Base-by-base conservation (phyloP, 1,140 invertebrate species). In the Drosophila subpulchrella region DNA sequence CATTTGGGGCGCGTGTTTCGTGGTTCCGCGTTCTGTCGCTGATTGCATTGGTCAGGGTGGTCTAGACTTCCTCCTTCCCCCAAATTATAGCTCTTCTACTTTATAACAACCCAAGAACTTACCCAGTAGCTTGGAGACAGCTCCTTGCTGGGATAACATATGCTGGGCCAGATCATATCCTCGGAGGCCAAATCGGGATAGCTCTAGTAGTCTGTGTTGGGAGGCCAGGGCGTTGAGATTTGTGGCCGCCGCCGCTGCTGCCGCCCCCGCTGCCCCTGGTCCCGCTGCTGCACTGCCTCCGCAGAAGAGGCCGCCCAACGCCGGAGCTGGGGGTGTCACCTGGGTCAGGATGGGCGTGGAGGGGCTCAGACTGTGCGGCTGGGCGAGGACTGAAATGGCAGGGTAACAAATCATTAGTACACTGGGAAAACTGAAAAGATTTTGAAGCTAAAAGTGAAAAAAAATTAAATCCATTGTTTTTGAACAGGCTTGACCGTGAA, bases 121-220 rank as follows among this genome's bases (percentile, higher is more conserved):
- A 96, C 96, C 96, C 74, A 97, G 93, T 81, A 98, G 95, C 93
- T 98, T 98, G 75, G 96, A 97, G 74, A 98, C 97, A 89, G 97
- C 97, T 68, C 97, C 97, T 93, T 98, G 97, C 83, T 97, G 97
- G 7, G 97, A 96, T 15, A 97, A 94, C 92, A 98, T 95, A 89
- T 98, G 97, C 58, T 97, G 95, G 4, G 97, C 96, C 81, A 98
- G 95, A 92, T 98, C 97, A 92, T 97, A 98, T 66, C 97, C 97
- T 63, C 97, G 92, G 20, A 97, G 94, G 4, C 96, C 96, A 73
- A 97, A 96, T 47, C 97, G 94, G 39, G 96, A 97, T 30, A 98
- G 93, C 89, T 98, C 97, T 59, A 98, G 93, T 7, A 98, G 95
- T 54, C 96, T 93, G 91, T 96, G 95, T 82, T 96, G 95, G 0